Percentiles rank a stretch among this genome's conserved stretches.
Conservation (phyloP, 2,113 vertebrate species). For the Callopanchax toddi region DNA sequence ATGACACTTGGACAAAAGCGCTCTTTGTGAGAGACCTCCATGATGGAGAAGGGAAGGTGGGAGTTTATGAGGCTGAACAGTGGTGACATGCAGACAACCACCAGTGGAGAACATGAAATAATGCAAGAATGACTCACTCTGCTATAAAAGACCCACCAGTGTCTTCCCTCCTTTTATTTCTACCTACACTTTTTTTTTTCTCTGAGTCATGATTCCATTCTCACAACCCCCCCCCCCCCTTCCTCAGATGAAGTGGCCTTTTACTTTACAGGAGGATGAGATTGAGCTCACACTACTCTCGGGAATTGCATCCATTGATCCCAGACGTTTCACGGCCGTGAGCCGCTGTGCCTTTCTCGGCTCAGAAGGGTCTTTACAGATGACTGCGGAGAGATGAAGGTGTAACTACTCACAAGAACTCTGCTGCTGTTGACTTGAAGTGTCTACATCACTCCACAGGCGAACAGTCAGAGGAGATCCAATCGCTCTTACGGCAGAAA, state of each 20-base stretch:
- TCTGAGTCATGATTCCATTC: constrained; percentile 65
- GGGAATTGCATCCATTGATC: constrained; percentile 62
- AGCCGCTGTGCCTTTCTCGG: constrained; percentile 23
- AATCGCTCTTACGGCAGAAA: not conserved
- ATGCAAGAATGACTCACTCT: constrained; percentile 51
- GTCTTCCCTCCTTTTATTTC: constrained; percentile 35
- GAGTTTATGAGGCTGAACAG: constrained; percentile 32
- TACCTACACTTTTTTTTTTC: constrained; percentile 33
- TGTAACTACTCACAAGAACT: constrained; percentile 32
- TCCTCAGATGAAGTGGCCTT: constrained; percentile 63
- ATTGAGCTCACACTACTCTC: constrained; percentile 49
- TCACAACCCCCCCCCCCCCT: constrained; percentile 55
- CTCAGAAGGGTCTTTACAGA: constrained; percentile 39
- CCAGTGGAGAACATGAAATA: constrained; percentile 64
- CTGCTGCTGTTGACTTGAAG: constrained; percentile 29
- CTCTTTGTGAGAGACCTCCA: constrained; percentile 72
- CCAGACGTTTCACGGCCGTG: constrained; percentile 29
- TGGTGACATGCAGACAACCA: constrained; percentile 56
- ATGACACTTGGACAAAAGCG: constrained; percentile 69
- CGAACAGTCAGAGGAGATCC: constrained; percentile 5
- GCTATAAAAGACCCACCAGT: constrained; percentile 55
- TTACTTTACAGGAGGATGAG: constrained; percentile 52
- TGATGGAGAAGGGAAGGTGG: constrained; percentile 25
- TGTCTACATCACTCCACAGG: not conserved
- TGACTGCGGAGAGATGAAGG: constrained; percentile 40